These are phyloP conservation scores for Champsocephalus esox DNA, from an alignment of 2,797 vertebrate genomes.

Conservation along the genomic window DNA sequence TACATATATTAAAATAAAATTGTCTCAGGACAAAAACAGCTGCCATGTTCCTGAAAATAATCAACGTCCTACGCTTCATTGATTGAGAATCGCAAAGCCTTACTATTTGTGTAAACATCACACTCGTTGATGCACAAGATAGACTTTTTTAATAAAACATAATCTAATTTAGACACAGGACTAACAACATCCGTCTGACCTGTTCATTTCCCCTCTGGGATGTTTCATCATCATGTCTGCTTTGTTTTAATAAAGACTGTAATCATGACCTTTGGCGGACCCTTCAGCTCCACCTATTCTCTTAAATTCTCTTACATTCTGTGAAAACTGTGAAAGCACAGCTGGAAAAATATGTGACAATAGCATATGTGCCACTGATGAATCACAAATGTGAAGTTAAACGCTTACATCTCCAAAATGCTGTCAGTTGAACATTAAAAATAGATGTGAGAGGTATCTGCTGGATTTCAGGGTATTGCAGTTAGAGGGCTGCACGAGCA, in stretches of 20 bases:
- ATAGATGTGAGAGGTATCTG: slow-evolving; percentile 48
- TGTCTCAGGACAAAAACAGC: no score
- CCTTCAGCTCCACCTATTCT: slow-evolving; percentile 44
- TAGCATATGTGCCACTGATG: not conserved
- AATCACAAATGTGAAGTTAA: slow-evolving; percentile 39
- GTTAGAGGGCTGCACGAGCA: slow-evolving; percentile 25
- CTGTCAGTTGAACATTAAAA: slow-evolving; percentile 62
- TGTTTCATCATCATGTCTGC: slow-evolving; percentile 32
- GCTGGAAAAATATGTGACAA: slow-evolving; percentile 4
- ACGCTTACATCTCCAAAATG: slow-evolving; percentile 48
- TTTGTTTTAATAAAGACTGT: slow-evolving; percentile 62
- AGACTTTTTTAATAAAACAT: slow-evolving; percentile 11
- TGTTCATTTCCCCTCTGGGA: slow-evolving; percentile 31
- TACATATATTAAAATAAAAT: no score
- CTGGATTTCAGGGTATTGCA: slow-evolving; percentile 46
- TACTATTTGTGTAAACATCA: not conserved
- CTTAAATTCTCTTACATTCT: slow-evolving; percentile 37
- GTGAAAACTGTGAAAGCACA: not conserved
- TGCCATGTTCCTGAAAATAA: no score
- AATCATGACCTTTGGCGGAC: slow-evolving; percentile 66
- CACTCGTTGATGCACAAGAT: not conserved
- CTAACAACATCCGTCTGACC: slow-evolving; percentile 4
- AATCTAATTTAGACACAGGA: slow-evolving; percentile 9
- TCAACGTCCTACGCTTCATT: no score
- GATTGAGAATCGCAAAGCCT: not conserved